A percentile compares a stretch with the other conserved stretches of the same genome.
phyloP scores from a whole-genome alignment of 1,140 invertebrate genomes.

The Gonioctena quinquepunctata region DNA sequence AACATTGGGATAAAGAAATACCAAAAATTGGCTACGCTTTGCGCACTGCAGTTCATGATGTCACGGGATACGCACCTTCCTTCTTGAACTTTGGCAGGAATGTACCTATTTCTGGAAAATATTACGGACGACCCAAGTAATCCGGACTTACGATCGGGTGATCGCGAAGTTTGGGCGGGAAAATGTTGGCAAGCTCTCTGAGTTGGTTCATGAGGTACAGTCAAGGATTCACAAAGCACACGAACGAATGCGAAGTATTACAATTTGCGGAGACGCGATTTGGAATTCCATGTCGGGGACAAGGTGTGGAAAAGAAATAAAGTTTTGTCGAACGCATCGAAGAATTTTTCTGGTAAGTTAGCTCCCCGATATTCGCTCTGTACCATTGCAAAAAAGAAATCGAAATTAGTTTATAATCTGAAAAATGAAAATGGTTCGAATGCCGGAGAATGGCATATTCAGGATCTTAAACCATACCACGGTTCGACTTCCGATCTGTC shows the following conservation, averaged over 20 bases:
- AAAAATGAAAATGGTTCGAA: neutral
- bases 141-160: neutral
- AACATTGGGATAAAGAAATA: constrained; percentile 20
- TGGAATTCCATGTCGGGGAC: constrained; percentile 25
- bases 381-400: neutral
- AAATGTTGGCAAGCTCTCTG: constrained; percentile 8
- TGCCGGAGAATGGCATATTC: constrained; percentile 3
- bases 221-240: constrained; percentile 16
- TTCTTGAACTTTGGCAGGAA: constrained; percentile 14
- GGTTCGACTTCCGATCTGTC: neutral
- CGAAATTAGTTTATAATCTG: neutral
- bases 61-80: neutral
- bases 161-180: too few species aligned
- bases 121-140: constrained; percentile 26
- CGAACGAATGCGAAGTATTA: constrained; percentile 15
- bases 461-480: constrained; percentile 8
- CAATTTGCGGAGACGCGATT: constrained; percentile 24
- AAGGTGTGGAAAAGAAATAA: constrained; percentile 28
- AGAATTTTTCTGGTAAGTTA: constrained; percentile 28
- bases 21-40: constrained; percentile 16
- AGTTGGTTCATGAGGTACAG: constrained; percentile 18
- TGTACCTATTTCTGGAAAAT: constrained; percentile 16
- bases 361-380: constrained; percentile 28
- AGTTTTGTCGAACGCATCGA: constrained; percentile 23
- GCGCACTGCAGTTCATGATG: constrained; percentile 24